phyloP scores from a whole-genome alignment of 30 jellyfish, hydroid and myxozoan genomes.

The Hydractinia echinata region DNA sequence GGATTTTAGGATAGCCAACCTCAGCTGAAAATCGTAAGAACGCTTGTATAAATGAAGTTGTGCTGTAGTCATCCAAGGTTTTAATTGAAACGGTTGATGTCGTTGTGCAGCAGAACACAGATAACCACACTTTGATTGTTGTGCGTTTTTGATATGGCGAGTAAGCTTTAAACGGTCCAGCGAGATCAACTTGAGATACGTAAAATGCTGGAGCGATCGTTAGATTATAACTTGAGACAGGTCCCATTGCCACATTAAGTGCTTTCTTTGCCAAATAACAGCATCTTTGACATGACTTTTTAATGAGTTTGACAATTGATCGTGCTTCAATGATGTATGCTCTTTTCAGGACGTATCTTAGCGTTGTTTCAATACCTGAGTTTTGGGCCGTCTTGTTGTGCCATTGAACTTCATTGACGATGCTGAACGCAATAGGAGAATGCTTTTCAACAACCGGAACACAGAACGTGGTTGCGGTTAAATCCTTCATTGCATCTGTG shows the following conservation, averaged over 20 bases:
- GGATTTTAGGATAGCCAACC: not conserved
- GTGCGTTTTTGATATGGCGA: no score
- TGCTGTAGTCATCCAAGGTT: not conserved
- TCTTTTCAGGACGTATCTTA: not conserved
- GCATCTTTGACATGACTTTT: not conserved
- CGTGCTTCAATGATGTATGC: constrained; percentile 17
- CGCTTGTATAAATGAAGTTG: constrained; percentile 10
- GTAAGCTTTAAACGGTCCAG: no score
- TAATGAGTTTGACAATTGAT: not conserved
- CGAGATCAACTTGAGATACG: no score
- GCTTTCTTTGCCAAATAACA: not conserved
- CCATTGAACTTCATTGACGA: not conserved
- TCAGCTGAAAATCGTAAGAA: not conserved
- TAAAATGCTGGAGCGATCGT: no score
- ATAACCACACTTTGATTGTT: not conserved
- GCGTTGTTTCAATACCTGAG: not conserved
- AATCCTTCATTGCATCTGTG: not conserved
- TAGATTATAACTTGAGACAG: no score
- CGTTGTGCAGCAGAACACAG: no score
- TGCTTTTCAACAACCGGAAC: not conserved
- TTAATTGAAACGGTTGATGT: not conserved
- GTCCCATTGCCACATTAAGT: no score
- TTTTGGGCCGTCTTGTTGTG: not conserved
- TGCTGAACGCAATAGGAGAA: constrained; percentile 12
- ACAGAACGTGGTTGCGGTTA: constrained; percentile 13